Evolutionary conservation across 2,113 vertebrate genomes (phyloP).

Genomic region (Barnardius zonarius): DNA sequence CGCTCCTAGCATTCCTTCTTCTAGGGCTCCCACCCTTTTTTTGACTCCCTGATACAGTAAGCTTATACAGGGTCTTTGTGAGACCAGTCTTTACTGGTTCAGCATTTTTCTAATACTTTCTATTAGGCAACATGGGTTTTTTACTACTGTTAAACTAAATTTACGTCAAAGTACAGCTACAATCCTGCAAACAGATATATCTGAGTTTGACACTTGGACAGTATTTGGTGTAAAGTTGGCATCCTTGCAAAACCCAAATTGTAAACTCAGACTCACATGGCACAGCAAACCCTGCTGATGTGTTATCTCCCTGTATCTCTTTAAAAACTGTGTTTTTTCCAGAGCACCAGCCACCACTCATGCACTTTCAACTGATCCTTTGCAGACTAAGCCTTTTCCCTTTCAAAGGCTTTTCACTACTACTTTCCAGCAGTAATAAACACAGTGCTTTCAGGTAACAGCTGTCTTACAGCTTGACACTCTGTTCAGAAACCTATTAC

Average conservation of each 20-base stretch:
- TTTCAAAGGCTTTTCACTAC: neutral
- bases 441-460: constrained; percentile 8
- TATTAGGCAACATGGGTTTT: neutral
- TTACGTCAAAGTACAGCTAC: neutral
- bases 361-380: neutral
- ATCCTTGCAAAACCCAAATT: neutral
- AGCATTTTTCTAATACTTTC: neutral
- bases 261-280: neutral
- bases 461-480: neutral
- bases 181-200: neutral
- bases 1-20: neutral
- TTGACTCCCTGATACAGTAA: neutral
- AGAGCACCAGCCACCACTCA: neutral
- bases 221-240: neutral
- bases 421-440: constrained; percentile 26
- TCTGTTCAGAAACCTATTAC: neutral
- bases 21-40: neutral
- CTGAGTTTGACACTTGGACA: neutral
- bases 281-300: neutral
- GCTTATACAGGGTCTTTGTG: neutral
- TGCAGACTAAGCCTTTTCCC: neutral
- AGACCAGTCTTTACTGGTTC: neutral
- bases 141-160: neutral
- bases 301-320: neutral
- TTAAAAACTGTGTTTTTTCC: neutral